A percentile compares a stretch with the other conserved stretches of the same genome.
Evolutionary conservation across 2,888 invertebrate genomes (phyloP).

Genomic region (Aelia acuminata): DNA sequence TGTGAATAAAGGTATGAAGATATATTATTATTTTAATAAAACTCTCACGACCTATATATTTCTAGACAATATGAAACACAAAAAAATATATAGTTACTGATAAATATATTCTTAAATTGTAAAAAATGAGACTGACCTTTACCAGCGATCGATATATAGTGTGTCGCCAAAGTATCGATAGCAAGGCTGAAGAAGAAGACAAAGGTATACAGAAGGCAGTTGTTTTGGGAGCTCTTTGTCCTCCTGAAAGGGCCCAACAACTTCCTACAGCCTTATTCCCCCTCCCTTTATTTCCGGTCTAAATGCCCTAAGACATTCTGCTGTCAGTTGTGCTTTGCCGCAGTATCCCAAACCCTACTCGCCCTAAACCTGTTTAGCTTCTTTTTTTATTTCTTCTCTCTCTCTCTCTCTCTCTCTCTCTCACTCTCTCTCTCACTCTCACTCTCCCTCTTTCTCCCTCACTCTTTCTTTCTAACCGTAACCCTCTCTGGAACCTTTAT

Average conservation of each 20-base stretch:
- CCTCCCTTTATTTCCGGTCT: slow-evolving; percentile 45
- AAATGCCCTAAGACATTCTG: slow-evolving; percentile 37
- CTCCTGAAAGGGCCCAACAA: background rate
- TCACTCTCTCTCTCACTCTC: background rate
- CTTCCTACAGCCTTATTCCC: slow-evolving; percentile 26
- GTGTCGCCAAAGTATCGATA: background rate
- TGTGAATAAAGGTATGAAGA: too few species aligned
- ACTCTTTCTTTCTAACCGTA: background rate
- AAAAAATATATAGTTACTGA: too few species aligned
- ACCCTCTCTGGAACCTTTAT: background rate
- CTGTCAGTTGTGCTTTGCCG: background rate
- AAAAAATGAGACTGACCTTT: too few species aligned
- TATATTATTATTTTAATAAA: too few species aligned
- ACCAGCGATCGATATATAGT: background rate
- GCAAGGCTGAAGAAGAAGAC: background rate
- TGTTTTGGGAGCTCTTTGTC: slow-evolving; percentile 35
- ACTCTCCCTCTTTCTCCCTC: background rate
- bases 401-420: background rate
- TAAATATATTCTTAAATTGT: too few species aligned
- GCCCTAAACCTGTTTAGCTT: slow-evolving; percentile 17
- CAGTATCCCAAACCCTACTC: background rate
- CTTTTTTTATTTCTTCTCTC: background rate
- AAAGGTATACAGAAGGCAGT: background rate
- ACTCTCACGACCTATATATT: too few species aligned
- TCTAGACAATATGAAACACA: too few species aligned